These are phyloP conservation scores for Rhipidura dahli DNA, from an alignment of 2,113 vertebrate species.

Conservation along the genomic window DNA sequence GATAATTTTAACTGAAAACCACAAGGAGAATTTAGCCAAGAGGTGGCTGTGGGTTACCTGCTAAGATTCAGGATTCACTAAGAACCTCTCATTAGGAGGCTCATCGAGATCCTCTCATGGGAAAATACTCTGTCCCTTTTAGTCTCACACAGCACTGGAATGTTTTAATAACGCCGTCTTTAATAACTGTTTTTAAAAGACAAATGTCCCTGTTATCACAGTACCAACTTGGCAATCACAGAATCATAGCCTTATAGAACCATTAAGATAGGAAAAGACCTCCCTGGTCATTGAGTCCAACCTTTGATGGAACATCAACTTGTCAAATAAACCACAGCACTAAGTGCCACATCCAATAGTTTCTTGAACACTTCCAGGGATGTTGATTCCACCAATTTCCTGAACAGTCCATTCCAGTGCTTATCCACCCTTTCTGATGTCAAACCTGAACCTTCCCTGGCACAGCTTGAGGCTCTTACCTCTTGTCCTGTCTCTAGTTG, in stretches of 20 bases:
- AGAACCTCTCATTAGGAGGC: not conserved
- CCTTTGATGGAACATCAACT: not conserved
- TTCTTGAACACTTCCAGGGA: not conserved
- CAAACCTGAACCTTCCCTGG: not conserved
- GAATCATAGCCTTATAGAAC: not conserved
- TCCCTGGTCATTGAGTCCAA: not conserved
- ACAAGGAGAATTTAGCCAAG: not conserved
- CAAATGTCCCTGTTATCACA: not conserved
- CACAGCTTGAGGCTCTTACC: not conserved
- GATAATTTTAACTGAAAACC: not conserved
- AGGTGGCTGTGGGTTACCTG: not conserved
- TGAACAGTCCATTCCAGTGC: not conserved
- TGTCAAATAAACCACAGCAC: not conserved
- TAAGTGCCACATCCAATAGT: not conserved
- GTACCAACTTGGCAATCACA: not conserved
- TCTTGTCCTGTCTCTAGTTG: not conserved
- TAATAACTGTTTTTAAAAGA: not conserved
- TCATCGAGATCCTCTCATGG: not conserved
- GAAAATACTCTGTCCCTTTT: not conserved
- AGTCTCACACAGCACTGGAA: not conserved
- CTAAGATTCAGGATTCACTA: not conserved
- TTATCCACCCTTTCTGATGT: not conserved
- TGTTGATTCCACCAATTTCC: not conserved
- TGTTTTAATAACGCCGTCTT: not conserved
- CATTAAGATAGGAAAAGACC: not conserved